These are phyloP conservation scores for Branchinecta lindahli DNA, from an alignment of 1,140 invertebrate species.

Conservation along the genomic window DNA sequence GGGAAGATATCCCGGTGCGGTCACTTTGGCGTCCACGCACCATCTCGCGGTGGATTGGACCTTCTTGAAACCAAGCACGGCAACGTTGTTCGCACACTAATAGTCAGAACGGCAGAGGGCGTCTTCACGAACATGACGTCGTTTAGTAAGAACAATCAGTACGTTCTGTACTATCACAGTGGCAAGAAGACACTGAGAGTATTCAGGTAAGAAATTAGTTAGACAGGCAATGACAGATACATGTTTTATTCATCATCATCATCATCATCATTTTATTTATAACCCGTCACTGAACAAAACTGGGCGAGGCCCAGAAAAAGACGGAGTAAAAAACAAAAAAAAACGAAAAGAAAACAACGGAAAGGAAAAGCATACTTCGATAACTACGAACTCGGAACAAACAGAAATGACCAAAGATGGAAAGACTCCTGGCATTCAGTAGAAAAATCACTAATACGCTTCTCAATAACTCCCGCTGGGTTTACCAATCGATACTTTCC, in stretches of 20 bases:
- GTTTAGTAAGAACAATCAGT: constrained; percentile 85
- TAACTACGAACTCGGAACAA: too few relatives aligned
- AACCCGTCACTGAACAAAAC: too few relatives aligned
- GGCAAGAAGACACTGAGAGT: constrained; percentile 79
- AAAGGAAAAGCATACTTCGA: too few relatives aligned
- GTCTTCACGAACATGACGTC: constrained; percentile 88
- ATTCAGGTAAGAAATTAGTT: constrained; percentile 46
- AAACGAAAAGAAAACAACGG: too few relatives aligned
- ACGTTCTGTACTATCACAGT: constrained; percentile 92
- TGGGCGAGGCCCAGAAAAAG: too few relatives aligned
- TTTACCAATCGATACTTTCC: too few relatives aligned
- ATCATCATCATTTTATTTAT: constrained; percentile 7
- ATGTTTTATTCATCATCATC: too few relatives aligned
- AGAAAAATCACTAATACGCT: too few relatives aligned
- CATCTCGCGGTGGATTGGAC: constrained; percentile 75
- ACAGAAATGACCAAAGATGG: too few relatives aligned
- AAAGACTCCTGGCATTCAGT: too few relatives aligned
- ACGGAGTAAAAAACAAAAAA: too few relatives aligned
- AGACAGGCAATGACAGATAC: constrained; percentile 18
- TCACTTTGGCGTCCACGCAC: constrained; percentile 83
- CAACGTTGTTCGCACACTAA: constrained; percentile 32
- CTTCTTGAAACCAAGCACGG: constrained; percentile 40
- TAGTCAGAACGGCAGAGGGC: constrained; percentile 66
- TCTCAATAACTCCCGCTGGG: too few relatives aligned
- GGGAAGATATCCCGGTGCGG: constrained; percentile 67